Evolutionary conservation across 2,113 vertebrate species (phyloP), one percentile per base, ranked within the genome.

Genomic region (Ia io): DNA sequence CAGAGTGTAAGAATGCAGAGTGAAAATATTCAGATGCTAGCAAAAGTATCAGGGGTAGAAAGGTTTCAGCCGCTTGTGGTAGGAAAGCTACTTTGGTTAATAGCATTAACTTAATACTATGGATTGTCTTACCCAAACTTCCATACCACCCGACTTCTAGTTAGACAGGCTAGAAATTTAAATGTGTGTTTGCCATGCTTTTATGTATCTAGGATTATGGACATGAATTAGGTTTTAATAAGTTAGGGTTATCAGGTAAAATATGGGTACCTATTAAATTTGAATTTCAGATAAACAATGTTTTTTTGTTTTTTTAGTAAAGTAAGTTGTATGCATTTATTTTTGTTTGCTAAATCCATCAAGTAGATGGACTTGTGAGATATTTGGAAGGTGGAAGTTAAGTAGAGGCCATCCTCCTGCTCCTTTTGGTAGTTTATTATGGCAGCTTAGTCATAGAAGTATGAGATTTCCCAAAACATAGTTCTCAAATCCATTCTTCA

Each of bases 1-100:
- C 76, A 77, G 40, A 63, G 18, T 65, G 1, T 51, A 53, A 53
- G 71, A 63, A 70, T 9, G 49, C 32, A 42, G 73, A 94, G 25
- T 65, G 30, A 88, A 93, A 92, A 93, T 67, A 87, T 67, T 94
- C 67, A 93, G 30, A 53, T 65, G 7, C 56, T 23, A 90, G 22
- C 51, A 79, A 71, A 63, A 86, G 49, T 51, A 23, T 71, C 69
- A n/a, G 44, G 35, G 28, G 13, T 23, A 89, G 73, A 92, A 88
- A 74, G 17, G 16, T 7, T 61, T 88, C 23, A 67, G 63, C 3
- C 25, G 40, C 37, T 47, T 13, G 65, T 74, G 18, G 20, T 25
- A 78, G 30, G 63, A 83, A 59, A 86, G 49, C 17, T 67, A 47
- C 28, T 61, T 25, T 77, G 49, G 32, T 7, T 61, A 91, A 47